Evolutionary conservation across 2,797 vertebrate genomes (phyloP).

Genomic region (Glyptemys insculpta): DNA sequence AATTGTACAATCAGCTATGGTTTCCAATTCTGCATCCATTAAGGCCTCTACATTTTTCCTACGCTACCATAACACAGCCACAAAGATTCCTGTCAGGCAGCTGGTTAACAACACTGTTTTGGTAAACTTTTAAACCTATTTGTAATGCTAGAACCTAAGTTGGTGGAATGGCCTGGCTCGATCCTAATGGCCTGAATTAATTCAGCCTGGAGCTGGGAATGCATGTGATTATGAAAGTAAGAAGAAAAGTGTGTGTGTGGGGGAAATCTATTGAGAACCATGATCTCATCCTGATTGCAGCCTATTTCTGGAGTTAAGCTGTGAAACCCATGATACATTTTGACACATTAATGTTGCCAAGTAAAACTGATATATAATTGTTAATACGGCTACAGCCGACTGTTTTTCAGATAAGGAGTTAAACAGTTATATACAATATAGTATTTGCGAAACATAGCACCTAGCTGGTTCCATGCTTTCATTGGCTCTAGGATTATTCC

Average conservation of each 20-base stretch:
- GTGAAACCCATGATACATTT: constrained; percentile 49
- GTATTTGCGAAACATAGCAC: constrained; percentile 72
- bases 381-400: constrained; percentile 33
- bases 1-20: not conserved
- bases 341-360: constrained; percentile 61
- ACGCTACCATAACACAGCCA: not conserved
- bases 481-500: constrained; percentile 67
- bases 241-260: not conserved
- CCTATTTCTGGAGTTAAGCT: constrained; percentile 75
- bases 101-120: not conserved
- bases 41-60: not conserved
- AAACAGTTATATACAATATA: constrained; percentile 40
- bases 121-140: constrained; percentile 21
- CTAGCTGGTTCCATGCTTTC: constrained; percentile 54
- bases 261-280: not conserved
- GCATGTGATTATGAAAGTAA: constrained; percentile 47
- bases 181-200: constrained; percentile 25
- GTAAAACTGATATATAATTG: constrained; percentile 67
- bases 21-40: fast-evolving
- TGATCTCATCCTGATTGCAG: constrained; percentile 70
- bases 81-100: not conserved
- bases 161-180: not conserved
- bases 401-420: constrained; percentile 63
- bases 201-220: not conserved
- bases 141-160: fast-evolving